These are phyloP conservation scores for Loriculus beryllinus DNA, from an alignment of 2,797 vertebrate genomes.

Conservation along the genomic window DNA sequence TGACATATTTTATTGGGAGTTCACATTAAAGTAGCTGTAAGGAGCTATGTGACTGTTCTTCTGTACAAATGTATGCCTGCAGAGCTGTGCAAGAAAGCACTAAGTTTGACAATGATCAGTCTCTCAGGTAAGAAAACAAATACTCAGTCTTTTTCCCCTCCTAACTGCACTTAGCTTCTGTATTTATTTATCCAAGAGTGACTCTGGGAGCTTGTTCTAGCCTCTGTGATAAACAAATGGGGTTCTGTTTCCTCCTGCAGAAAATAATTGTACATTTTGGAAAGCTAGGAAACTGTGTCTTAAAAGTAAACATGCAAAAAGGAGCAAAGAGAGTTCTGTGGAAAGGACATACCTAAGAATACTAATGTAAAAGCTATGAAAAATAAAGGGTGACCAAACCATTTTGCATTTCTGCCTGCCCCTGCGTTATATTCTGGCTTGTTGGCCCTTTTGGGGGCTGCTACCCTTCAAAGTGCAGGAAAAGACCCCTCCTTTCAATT, in stretches of 20 bases:
- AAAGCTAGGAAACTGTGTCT: not conserved
- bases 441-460: not conserved
- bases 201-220: not conserved
- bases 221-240: not conserved
- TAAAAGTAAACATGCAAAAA: not conserved
- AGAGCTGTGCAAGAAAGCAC: not conserved
- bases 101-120: not conserved
- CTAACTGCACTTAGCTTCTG: not conserved
- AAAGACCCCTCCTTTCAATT: not conserved
- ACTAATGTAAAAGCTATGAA: not conserved
- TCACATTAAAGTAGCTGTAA: not conserved
- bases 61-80: not conserved
- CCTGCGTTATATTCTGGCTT: not conserved
- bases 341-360: not conserved
- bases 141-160: not conserved
- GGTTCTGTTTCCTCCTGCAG: not conserved
- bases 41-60: not conserved
- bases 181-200: not conserved
- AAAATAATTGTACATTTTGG: not conserved
- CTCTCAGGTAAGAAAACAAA: not conserved
- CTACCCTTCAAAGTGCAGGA: not conserved
- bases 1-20: not conserved
- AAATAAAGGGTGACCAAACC: not conserved
- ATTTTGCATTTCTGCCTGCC: not conserved
- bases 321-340: not conserved